Percentiles rank a stretch among this genome's conserved stretches.
Evolutionary conservation across 2,113 vertebrate species (phyloP).

Genomic region (Hyperoodon ampullatus): DNA sequence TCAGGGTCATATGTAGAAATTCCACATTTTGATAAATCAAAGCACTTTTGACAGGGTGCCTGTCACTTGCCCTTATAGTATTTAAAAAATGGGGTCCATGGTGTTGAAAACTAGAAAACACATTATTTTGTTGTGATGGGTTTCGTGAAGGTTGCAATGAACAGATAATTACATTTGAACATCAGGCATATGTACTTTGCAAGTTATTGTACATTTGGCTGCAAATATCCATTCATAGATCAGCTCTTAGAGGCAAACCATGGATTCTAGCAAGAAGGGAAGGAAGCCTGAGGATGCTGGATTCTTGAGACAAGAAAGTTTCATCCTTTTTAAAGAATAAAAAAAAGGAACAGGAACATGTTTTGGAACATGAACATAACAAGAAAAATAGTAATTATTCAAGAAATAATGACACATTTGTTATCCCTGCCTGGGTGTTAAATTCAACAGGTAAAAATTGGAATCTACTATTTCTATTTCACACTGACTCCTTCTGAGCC

Average conservation of each 20-base stretch:
- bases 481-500: not conserved
- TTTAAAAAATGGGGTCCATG: not conserved
- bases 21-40: slow-evolving; percentile 29
- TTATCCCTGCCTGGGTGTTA: not conserved
- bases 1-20: not conserved
- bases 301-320: slow-evolving; percentile 24
- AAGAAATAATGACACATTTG: not conserved
- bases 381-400: not conserved
- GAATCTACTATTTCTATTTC: slow-evolving; percentile 19
- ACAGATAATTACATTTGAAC: not conserved
- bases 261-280: not conserved
- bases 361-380: not conserved
- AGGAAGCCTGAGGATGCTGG: not conserved
- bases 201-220: not conserved
- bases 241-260: not conserved
- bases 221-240: not conserved
- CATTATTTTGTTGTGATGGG: not conserved
- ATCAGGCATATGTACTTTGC: not conserved
- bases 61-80: not conserved
- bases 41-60: not conserved
- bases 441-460: not conserved
- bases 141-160: not conserved
- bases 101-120: slow-evolving; percentile 25
- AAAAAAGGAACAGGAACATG: not conserved
- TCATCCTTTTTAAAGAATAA: not conserved